A percentile compares a stretch with the other conserved stretches of the same genome.
These are phyloP conservation scores for Drosophila mulleri DNA, from an alignment of 2,888 invertebrate species.

Conservation along the genomic window DNA sequence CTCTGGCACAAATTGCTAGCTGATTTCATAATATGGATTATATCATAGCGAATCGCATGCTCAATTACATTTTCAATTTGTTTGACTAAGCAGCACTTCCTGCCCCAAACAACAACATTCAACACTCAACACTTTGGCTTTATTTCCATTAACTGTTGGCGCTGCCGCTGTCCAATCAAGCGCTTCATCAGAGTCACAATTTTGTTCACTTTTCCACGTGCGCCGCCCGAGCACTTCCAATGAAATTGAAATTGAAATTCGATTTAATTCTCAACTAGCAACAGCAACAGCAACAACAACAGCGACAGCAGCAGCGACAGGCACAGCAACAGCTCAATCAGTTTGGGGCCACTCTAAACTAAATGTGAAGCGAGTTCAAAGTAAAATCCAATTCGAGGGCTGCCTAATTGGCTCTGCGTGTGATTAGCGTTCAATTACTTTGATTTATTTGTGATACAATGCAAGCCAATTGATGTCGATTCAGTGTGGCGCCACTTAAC, in stretches of 20 bases:
- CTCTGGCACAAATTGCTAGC: constrained; percentile 1
- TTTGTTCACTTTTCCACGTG: constrained; percentile 38
- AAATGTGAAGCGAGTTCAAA: constrained; percentile 21
- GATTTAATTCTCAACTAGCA: constrained; percentile 48
- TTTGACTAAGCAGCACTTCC: constrained; percentile 54
- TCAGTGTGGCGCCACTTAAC: constrained; percentile 39
- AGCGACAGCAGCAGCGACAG: constrained; percentile 23
- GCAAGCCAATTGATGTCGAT: constrained; percentile 24
- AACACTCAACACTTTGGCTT: constrained; percentile 21
- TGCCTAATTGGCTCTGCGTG: constrained; percentile 52
- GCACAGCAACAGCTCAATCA: constrained; percentile 19
- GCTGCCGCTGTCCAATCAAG: constrained; percentile 44
- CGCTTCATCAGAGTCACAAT: constrained; percentile 41
- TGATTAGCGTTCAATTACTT: constrained; percentile 75
- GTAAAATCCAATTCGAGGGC: constrained; percentile 23
- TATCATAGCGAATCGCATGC: constrained; percentile 32
- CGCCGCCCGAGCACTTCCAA: constrained; percentile 16
- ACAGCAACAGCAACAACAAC: constrained; percentile 21
- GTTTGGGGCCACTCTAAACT: constrained; percentile 1
- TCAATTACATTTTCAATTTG: constrained; percentile 48
- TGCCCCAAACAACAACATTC: constrained; percentile 19
- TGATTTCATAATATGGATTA: constrained; percentile 41
- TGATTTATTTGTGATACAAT: constrained; percentile 51
- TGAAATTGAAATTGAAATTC: constrained; percentile 48
- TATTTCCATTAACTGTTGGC: constrained; percentile 43